Conservation (phyloP, 2,888 invertebrate species). For the Idaea aversata region DNA sequence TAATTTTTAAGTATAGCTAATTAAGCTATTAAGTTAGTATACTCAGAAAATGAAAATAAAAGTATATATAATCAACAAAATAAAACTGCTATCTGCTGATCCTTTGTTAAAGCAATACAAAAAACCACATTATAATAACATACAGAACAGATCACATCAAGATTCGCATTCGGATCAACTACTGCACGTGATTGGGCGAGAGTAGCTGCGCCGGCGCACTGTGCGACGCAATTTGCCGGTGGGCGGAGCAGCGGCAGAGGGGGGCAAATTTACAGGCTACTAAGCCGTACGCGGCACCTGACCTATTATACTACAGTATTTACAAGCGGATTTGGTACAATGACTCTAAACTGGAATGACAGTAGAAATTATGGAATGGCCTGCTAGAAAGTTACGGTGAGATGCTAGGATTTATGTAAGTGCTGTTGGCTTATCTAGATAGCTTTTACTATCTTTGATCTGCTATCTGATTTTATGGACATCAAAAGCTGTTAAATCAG, state of each 20-base stretch:
- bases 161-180: conserved; percentile 51
- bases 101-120: conserved; percentile 16
- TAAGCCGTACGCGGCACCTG: conserved; percentile 22
- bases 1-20: background rate
- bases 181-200: conserved; percentile 60
- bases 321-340: conserved; percentile 20
- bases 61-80: background rate
- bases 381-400: background rate
- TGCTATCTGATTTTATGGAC: background rate
- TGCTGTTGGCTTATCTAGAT: background rate
- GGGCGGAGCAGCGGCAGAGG: conserved; percentile 62
- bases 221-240: conserved; percentile 57
- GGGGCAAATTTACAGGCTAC: conserved; percentile 30
- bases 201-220: conserved; percentile 52
- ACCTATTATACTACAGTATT: conserved; percentile 27
- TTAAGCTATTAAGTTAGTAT: background rate
- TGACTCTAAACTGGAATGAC: conserved; percentile 16
- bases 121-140: background rate
- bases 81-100: background rate
- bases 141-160: conserved; percentile 33
- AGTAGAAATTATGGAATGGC: conserved; percentile 15
- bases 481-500: background rate
- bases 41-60: background rate
- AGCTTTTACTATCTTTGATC: background rate
- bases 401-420: background rate